A percentile compares a stretch with the other conserved stretches of the same genome.
Evolutionary conservation across 2,797 vertebrate genomes (phyloP).

Genomic region (Acanthis flammea): DNA sequence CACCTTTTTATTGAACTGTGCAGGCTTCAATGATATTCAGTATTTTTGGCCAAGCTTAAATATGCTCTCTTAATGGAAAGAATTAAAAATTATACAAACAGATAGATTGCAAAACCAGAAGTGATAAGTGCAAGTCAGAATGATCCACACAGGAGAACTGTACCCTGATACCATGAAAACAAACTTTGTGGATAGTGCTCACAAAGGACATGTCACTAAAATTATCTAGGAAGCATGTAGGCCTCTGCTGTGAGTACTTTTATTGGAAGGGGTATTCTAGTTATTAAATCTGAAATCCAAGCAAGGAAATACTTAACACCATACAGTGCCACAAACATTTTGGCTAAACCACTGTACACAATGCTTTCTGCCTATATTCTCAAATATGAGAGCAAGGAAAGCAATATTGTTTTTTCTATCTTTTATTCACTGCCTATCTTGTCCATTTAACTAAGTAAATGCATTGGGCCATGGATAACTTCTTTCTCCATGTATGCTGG

Average conservation of each 20-base stretch:
- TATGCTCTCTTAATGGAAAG: not conserved
- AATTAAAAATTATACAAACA: not conserved
- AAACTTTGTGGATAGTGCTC: not conserved
- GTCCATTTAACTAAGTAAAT: not conserved
- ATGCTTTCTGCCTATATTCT: not conserved
- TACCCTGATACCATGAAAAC: not conserved
- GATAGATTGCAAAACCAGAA: not conserved
- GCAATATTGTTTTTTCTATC: not conserved
- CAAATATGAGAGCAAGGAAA: not conserved
- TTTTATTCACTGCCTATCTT: not conserved
- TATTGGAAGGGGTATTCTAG: not conserved
- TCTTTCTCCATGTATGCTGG: not conserved
- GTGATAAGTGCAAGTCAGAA: not conserved
- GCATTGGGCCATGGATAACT: not conserved
- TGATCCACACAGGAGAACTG: not conserved
- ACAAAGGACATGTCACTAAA: not conserved
- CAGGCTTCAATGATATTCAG: not conserved
- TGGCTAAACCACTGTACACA: rapidly evolving
- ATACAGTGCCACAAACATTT: not conserved
- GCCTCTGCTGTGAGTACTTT: not conserved
- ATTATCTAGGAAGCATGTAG: not conserved
- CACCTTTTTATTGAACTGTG: not conserved
- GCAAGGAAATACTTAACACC: not conserved
- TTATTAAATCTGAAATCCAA: not conserved
- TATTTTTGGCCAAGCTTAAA: not conserved